Percentiles rank a stretch among this genome's conserved stretches.
Evolutionary conservation across 2,888 invertebrate genomes (phyloP).

Genomic region (Mesoligia furuncula): DNA sequence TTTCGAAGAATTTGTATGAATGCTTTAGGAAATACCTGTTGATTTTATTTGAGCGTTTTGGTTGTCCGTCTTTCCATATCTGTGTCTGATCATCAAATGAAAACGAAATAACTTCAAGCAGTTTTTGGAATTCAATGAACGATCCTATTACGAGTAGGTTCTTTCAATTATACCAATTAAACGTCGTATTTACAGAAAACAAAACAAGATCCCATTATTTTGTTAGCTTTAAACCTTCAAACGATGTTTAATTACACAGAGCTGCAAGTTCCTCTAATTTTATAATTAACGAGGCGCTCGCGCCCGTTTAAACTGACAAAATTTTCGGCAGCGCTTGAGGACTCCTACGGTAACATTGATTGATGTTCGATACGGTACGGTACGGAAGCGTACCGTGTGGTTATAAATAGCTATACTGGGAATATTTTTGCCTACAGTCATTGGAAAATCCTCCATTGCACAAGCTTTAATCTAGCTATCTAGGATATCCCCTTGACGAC

Average conservation of each 20-base stretch:
- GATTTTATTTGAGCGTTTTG: not conserved
- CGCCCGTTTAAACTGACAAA: not conserved
- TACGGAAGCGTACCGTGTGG: no score
- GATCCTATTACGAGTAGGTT: not conserved
- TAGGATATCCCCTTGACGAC: not conserved
- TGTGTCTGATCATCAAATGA: not conserved
- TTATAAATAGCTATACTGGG: no score
- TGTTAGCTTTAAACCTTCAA: conserved; percentile 25
- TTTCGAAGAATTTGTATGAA: conserved; percentile 23
- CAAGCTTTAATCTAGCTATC: not conserved
- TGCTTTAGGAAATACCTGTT: conserved; percentile 14
- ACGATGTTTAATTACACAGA: conserved; percentile 34
- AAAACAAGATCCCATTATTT: conserved; percentile 5
- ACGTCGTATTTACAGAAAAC: conserved; percentile 3
- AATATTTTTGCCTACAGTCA: not conserved
- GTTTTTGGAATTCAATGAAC: not conserved
- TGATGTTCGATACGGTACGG: no score
- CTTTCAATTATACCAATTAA: conserved; percentile 7
- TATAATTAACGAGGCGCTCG: conserved; percentile 39
- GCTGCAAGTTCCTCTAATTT: conserved; percentile 31
- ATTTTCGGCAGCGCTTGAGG: no score
- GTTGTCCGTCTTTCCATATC: not conserved
- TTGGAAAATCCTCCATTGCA: no score
- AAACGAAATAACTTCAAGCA: not conserved
- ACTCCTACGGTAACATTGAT: no score